Evolutionary conservation across 2,797 vertebrate genomes (phyloP).

Genomic region (Pogonophryne albipinna): DNA sequence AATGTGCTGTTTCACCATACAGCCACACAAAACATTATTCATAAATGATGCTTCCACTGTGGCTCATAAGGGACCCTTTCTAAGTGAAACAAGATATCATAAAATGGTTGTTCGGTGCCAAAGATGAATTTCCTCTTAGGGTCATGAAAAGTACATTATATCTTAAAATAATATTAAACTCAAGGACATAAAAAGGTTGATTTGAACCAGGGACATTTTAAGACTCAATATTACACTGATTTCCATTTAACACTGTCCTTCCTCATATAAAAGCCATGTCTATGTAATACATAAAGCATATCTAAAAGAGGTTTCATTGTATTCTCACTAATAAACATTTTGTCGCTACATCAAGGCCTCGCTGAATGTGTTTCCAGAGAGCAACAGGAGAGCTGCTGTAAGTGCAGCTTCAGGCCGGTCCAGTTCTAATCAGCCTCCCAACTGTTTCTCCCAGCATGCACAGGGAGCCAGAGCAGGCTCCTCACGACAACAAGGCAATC

Average conservation of each 20-base stretch:
- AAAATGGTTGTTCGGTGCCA: not conserved
- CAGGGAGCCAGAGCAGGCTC: slow-evolving; percentile 30
- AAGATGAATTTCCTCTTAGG: not conserved
- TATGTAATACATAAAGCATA: not conserved
- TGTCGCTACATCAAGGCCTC: slow-evolving; percentile 18
- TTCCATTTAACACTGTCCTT: not conserved
- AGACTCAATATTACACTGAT: not conserved
- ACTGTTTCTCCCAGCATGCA: slow-evolving; percentile 49
- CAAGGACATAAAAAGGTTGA: too few relatives aligned
- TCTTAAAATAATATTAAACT: not conserved
- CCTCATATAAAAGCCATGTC: not conserved
- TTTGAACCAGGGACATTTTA: too few relatives aligned
- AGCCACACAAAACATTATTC: not conserved
- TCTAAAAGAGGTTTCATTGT: not conserved
- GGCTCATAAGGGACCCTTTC: not conserved
- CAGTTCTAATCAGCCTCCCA: slow-evolving; percentile 60
- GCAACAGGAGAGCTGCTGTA: slow-evolving; percentile 9
- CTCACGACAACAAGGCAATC: slow-evolving; percentile 59
- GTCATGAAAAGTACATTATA: not conserved
- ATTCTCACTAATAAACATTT: not conserved
- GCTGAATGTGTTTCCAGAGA: slow-evolving; percentile 40
- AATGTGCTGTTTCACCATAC: not conserved
- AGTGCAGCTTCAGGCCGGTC: slow-evolving; percentile 48
- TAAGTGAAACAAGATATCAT: not conserved
- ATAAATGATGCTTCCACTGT: not conserved